These are phyloP conservation scores for Zoanthus sansibaricus DNA, from an alignment of 92 coral and sea anemone genomes.

Conservation along the genomic window DNA sequence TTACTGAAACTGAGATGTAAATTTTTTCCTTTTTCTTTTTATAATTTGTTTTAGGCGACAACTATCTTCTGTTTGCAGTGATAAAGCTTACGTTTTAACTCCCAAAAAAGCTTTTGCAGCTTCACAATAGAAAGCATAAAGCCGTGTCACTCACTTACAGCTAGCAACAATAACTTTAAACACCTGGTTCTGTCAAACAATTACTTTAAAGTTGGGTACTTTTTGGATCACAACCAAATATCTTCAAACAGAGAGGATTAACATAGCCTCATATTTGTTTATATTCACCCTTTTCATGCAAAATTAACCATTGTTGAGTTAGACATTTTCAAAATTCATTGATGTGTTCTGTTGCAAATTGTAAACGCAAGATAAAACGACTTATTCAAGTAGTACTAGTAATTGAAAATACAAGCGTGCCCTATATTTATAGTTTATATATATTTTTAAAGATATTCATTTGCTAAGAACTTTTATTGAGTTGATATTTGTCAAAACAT, in stretches of 20 bases:
- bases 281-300: background rate
- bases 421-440: constrained; percentile 13
- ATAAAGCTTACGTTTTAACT: background rate
- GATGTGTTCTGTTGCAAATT: constrained; percentile 8
- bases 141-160: constrained; percentile 19
- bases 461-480: background rate
- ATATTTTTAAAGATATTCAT: background rate
- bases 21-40: constrained; percentile 9
- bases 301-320: background rate
- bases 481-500: constrained; percentile 28
- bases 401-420: constrained; percentile 6
- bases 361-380: background rate
- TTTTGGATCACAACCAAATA: constrained; percentile 19
- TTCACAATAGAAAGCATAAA: constrained; percentile 18
- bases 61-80: constrained; percentile 28
- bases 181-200: constrained; percentile 25
- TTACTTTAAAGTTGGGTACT: constrained; percentile 9
- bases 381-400: background rate
- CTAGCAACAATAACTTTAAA: constrained; percentile 28
- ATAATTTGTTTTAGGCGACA: constrained; percentile 42
- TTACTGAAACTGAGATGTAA: background rate
- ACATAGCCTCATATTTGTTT: background rate
- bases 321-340: background rate
- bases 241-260: background rate
- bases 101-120: background rate